Percentiles rank a stretch among this genome's conserved stretches.
These are phyloP conservation scores for Penaeus monodon DNA, from an alignment of 2,888 invertebrate species.

Conservation along the genomic window DNA sequence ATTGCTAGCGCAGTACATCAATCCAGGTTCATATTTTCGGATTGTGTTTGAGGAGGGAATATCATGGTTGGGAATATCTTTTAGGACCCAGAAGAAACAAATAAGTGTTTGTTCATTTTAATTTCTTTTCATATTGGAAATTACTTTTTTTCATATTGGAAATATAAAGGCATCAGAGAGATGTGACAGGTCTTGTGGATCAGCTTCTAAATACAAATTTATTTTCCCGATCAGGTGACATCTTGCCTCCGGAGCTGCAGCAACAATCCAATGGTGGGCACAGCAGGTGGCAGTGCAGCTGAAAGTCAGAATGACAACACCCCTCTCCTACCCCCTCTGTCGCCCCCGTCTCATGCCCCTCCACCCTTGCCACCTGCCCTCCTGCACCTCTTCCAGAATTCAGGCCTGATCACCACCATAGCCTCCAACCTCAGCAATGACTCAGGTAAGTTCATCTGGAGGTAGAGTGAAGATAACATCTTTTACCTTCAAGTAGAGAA, in stretches of 20 bases:
- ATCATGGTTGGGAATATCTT: too few relatives aligned
- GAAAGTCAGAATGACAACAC: constrained; percentile 13
- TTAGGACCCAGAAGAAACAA: too few relatives aligned
- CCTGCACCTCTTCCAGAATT: constrained; percentile 82
- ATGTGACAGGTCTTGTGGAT: neutral
- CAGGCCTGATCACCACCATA: constrained; percentile 87
- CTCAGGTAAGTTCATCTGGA: constrained; percentile 75
- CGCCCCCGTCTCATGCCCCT: constrained; percentile 38
- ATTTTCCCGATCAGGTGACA: constrained; percentile 38
- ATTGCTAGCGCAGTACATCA: constrained; percentile 90
- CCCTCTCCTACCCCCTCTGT: constrained; percentile 26
- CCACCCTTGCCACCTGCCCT: constrained; percentile 78
- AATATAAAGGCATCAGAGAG: neutral
- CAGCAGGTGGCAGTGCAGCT: constrained; percentile 24
- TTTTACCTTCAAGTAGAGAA: too few relatives aligned
- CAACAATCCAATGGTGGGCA: constrained; percentile 29
- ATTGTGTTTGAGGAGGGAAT: neutral
- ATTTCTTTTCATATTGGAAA: too few relatives aligned
- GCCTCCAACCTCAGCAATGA: constrained; percentile 93
- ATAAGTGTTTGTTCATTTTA: too few relatives aligned
- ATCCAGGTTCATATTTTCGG: constrained; percentile 73
- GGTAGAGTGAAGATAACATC: neutral
- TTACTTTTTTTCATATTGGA: too few relatives aligned
- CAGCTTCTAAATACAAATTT: neutral
- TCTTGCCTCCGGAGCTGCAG: constrained; percentile 48